Base-by-base conservation (phyloP, 2,797 vertebrate species). In the Tachyglossus aculeatus region DNA sequence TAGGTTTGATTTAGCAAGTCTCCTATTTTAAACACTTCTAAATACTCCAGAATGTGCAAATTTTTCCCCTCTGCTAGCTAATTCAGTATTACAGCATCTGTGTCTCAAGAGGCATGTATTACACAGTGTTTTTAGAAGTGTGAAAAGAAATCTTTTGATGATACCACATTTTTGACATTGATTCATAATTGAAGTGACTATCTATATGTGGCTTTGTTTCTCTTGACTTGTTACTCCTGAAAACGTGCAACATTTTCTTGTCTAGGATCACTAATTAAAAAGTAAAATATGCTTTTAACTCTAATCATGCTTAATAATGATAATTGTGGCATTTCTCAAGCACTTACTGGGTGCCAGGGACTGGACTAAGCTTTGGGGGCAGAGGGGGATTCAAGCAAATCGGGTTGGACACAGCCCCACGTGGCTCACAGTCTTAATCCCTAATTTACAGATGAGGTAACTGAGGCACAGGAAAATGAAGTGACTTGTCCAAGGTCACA, bases 101-200 rank as follows among this genome's bases (percentile, higher is more conserved):
- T 55, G 52, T 52, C 39, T 61, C 4, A 38, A 4, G 2, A 13
- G 66, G 61, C 43, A n/a, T 47, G 57, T 44, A 54, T 60, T 38
- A 39, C 57, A 41, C 25, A 12, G 44, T 74, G 47, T 56, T 48
- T 51, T 38, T 21, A 51, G 32, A 72, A 60, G 61, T 53, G 60
- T 63, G 60, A 64, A 47, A 61, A 63, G 48, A 55, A 60, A 41
- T 38, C 27, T 22, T 41, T 52, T 16, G 24, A 21, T 2, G 0
- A 16, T 27, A n/a, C 31, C 64, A 60, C 50, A 54, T 60, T 54
- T 47, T 47, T 29, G 41, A 64, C 34, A 24, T 68, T 66, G 32
- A 63, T 77, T 76, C 53, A 61, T 40, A 43, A 25, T 59, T 43
- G 15, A 14, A 33, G 16, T 52, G 25, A 22, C 25, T 12, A 2